phyloP scores from a whole-genome alignment of 2,888 invertebrate species.

The Belgica antarctica region DNA sequence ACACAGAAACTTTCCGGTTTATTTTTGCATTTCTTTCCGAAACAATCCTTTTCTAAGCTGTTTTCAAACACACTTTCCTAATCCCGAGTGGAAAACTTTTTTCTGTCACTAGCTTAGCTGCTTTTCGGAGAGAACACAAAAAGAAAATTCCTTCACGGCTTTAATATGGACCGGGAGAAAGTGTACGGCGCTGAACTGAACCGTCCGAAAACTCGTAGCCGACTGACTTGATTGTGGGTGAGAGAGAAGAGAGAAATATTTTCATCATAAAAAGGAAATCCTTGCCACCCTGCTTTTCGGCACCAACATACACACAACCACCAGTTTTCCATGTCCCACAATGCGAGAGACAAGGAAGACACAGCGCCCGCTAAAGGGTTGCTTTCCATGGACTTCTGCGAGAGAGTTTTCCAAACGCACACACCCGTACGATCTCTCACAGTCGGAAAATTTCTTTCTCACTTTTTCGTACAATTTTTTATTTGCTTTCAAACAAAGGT shows the following conservation, averaged over 20 bases:
- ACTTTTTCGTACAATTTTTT: neutral
- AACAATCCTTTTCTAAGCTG: slow-evolving; percentile 13
- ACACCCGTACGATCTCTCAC: neutral
- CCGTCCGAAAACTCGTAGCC: slow-evolving; percentile 29
- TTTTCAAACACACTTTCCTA: neutral
- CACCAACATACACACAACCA: neutral
- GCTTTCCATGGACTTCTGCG: neutral
- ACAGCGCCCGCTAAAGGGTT: slow-evolving; percentile 35
- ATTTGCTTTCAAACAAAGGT: slow-evolving; percentile 46
- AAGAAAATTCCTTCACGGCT: slow-evolving; percentile 39
- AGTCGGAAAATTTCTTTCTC: neutral
- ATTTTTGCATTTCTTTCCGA: slow-evolving; percentile 42
- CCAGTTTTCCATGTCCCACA: neutral
- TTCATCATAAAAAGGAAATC: neutral
- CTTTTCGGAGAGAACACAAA: too few relatives aligned
- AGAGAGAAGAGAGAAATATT: slow-evolving; percentile 13
- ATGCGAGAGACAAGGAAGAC: slow-evolving; percentile 3
- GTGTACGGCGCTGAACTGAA: slow-evolving; percentile 8
- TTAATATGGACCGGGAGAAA: slow-evolving; percentile 1
- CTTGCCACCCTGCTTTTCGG: neutral
- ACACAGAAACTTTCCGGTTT: neutral
- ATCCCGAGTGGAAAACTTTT: neutral
- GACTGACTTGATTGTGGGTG: slow-evolving; percentile 9
- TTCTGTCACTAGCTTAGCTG: too few relatives aligned
- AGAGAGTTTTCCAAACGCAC: neutral